phyloP scores from a whole-genome alignment of 2,797 vertebrate species.

The Poeciliopsis gracilis region DNA sequence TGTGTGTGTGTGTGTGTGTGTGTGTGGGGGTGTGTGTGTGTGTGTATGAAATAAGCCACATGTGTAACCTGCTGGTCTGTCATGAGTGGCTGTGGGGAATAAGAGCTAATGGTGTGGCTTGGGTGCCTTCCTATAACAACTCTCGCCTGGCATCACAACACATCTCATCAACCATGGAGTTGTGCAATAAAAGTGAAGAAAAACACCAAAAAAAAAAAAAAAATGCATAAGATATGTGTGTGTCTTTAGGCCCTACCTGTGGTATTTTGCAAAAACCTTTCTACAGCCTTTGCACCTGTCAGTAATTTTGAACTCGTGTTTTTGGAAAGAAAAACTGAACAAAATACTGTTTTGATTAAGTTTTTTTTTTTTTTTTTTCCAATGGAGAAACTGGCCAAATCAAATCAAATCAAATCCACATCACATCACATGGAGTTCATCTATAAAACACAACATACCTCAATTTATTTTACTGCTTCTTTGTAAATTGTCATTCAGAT shows the following conservation, averaged over 20 bases:
- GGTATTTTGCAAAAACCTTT: neutral
- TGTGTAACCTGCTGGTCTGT: slow-evolving; percentile 76
- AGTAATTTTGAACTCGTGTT: neutral
- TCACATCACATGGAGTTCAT: neutral
- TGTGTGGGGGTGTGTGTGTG: too few relatives aligned
- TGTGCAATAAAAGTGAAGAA: slow-evolving; percentile 19
- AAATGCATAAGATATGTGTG: neutral
- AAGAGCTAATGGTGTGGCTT: slow-evolving; percentile 75
- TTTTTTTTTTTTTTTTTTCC: neutral
- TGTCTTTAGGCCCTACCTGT: neutral
- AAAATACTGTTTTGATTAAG: neutral
- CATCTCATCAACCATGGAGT: slow-evolving; percentile 21
- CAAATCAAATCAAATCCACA: neutral
- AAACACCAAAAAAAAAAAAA: slow-evolving; percentile 19
- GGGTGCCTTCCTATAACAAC: slow-evolving; percentile 72
- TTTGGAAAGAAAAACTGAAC: neutral
- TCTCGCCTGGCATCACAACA: slow-evolving; percentile 50
- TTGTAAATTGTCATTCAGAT: neutral
- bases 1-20: slow-evolving; percentile 13
- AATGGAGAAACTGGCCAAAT: neutral
- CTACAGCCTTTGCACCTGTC: neutral
- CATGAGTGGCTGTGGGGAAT: slow-evolving; percentile 75
- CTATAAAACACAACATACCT: neutral
- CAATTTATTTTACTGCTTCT: neutral
- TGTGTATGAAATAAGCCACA: slow-evolving; percentile 72